Percentiles rank a stretch among this genome's conserved stretches.
Conservation (phyloP, 2,797 vertebrate genomes). For the Anguilla megastoma region DNA sequence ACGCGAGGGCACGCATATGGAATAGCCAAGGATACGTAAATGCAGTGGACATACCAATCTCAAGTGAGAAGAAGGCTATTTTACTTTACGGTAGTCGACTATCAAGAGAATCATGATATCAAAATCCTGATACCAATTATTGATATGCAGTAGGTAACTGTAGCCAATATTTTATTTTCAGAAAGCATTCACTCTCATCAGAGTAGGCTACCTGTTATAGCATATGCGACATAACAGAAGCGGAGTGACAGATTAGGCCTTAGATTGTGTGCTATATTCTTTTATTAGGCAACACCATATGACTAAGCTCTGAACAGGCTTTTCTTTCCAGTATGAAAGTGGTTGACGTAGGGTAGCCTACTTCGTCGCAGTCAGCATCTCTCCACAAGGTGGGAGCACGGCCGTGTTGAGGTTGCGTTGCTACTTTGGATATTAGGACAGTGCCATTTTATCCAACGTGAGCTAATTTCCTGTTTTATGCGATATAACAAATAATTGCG, state of each 20-base stretch:
- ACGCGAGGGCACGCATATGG: slow-evolving; percentile 3
- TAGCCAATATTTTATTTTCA: slow-evolving; percentile 2
- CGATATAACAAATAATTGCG: neutral
- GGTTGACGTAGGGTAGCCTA: neutral
- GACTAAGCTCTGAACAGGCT: neutral
- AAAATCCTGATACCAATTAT: neutral
- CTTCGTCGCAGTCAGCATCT: slow-evolving; percentile 23
- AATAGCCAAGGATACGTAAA: slow-evolving; percentile 16
- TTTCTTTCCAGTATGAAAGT: neutral
- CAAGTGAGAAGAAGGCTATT: neutral
- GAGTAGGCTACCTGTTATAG: neutral
- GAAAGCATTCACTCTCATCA: neutral
- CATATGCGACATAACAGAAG: neutral
- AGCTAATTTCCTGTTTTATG: neutral
- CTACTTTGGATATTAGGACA: neutral
- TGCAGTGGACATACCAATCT: neutral
- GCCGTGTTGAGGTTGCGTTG: slow-evolving; percentile 32
- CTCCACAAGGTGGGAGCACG: slow-evolving; percentile 50
- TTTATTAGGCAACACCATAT: neutral
- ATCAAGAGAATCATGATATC: neutral
- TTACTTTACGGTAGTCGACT: neutral
- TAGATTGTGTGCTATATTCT: neutral
- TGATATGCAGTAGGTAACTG: neutral
- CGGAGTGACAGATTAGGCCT: neutral
- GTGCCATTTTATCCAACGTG: neutral